These are phyloP conservation scores for Parelbella ahira DNA, from an alignment of 2,888 invertebrate genomes.

Conservation along the genomic window DNA sequence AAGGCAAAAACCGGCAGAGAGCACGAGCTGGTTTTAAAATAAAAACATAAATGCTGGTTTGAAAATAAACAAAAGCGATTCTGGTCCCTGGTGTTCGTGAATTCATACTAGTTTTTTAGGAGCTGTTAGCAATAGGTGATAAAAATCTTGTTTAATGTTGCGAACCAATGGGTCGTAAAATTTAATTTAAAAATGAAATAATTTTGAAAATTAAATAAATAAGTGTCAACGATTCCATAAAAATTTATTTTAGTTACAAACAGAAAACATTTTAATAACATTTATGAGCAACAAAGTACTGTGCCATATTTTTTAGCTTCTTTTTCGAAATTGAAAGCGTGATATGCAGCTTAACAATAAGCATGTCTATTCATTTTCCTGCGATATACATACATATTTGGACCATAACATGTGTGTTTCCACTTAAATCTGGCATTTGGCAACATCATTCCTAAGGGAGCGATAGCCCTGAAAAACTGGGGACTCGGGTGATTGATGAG, in stretches of 20 bases:
- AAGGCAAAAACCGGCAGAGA: slow-evolving; percentile 27
- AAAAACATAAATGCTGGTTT: slow-evolving; percentile 27
- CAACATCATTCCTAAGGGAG: slow-evolving; percentile 46
- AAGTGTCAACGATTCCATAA: no score
- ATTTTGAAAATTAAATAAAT: no score
- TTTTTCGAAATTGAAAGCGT: no score
- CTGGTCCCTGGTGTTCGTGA: slow-evolving; percentile 41
- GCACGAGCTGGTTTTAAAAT: no score
- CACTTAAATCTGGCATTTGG: slow-evolving; percentile 11
- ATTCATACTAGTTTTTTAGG: slow-evolving; percentile 44
- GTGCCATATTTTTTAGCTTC: no score
- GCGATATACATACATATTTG: no score
- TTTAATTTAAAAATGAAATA: no score
- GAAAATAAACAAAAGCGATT: slow-evolving; percentile 40
- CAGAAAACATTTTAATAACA: no score
- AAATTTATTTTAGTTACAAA: no score
- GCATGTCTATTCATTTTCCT: no score
- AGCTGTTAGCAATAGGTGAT: slow-evolving; percentile 25
- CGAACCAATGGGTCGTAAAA: not conserved
- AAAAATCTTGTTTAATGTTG: slow-evolving; percentile 25
- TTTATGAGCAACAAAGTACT: no score
- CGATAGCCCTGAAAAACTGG: slow-evolving; percentile 64
- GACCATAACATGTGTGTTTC: not conserved
- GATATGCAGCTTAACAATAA: no score
- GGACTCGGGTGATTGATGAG: slow-evolving; percentile 69